phyloP scores from a whole-genome alignment of 2,113 vertebrate species.

The Halcyon senegalensis region DNA sequence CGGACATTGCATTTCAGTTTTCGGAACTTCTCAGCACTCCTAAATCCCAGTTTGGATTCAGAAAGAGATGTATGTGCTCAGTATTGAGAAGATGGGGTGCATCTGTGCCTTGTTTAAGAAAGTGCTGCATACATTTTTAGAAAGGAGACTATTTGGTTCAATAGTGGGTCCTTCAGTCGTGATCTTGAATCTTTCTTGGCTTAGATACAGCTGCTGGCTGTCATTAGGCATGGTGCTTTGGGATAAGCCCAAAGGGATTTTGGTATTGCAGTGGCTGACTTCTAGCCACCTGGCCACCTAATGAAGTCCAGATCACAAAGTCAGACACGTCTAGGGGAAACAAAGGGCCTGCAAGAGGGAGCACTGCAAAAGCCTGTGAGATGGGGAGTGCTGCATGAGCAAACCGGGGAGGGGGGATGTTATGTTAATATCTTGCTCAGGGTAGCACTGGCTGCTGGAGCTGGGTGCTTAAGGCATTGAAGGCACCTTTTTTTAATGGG shows the following conservation, averaged over 20 bases:
- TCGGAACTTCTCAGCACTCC: neutral
- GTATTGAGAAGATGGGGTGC: neutral
- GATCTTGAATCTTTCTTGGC: neutral
- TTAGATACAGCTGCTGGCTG: neutral
- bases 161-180: neutral
- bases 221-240: neutral
- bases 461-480: neutral
- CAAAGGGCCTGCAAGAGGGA: neutral
- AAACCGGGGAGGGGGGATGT: neutral
- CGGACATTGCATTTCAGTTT: neutral
- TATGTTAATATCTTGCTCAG: neutral
- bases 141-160: neutral
- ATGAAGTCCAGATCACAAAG: neutral
- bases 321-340: neutral
- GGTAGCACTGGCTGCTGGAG: neutral
- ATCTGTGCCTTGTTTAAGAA: neutral
- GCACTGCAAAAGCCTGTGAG: fast-evolving
- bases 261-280: neutral
- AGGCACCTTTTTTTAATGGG: neutral
- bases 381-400: neutral
- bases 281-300: neutral
- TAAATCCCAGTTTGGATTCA: neutral
- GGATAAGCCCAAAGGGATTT: slow-evolving; percentile 1
- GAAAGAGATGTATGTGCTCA: neutral
- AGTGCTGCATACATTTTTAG: neutral